Evolutionary conservation across 2,797 vertebrate species (phyloP).

Genomic region (Molossus molossus): DNA sequence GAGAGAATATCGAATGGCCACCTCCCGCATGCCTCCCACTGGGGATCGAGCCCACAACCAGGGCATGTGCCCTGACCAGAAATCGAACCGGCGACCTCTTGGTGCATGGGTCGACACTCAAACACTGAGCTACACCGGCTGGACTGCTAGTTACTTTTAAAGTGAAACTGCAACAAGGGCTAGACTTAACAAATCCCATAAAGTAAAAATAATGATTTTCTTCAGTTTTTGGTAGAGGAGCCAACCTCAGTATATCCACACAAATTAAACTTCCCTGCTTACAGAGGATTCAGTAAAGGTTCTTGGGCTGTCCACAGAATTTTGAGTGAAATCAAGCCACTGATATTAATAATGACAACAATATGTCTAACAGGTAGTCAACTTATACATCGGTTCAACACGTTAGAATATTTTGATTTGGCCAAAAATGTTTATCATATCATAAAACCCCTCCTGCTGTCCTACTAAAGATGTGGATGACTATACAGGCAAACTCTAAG

Average conservation of each 20-base stretch:
- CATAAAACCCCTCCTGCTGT: constrained; percentile 15
- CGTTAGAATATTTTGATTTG: constrained; percentile 49
- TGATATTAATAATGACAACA: constrained; percentile 34
- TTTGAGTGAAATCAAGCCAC: constrained; percentile 24
- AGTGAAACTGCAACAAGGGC: constrained; percentile 29
- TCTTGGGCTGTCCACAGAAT: background rate
- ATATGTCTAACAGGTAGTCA: constrained; percentile 60
- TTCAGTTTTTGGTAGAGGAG: constrained; percentile 32
- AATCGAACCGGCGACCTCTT: no score
- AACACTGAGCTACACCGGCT: no score
- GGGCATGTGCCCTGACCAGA: no score
- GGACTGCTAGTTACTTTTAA: no score
- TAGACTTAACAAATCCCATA: constrained; percentile 30
- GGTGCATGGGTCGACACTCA: no score
- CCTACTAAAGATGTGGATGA: background rate
- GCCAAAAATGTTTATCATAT: background rate
- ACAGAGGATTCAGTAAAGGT: constrained; percentile 72
- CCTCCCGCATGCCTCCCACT: no score
- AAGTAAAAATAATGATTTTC: constrained; percentile 60
- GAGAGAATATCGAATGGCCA: no score
- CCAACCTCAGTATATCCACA: background rate
- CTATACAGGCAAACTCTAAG: constrained; percentile 38
- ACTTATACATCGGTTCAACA: constrained; percentile 26
- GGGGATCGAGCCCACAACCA: no score
- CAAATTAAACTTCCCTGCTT: constrained; percentile 56